Conservation (phyloP, 2,888 invertebrate species). For the Eupeodes luniger region DNA sequence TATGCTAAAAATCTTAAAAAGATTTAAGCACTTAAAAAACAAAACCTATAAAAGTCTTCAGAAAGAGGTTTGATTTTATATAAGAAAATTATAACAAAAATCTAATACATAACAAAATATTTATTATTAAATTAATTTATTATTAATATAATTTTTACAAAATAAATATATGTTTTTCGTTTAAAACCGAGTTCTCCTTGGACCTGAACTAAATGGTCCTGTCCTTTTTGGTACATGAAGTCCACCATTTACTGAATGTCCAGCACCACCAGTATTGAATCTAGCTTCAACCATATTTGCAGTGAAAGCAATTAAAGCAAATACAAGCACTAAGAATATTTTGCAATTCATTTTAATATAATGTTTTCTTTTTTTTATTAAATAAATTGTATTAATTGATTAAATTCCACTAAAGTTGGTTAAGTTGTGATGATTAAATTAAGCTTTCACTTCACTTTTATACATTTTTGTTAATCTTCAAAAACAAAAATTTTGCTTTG, state of each 20-base stretch:
- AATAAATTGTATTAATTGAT: background rate
- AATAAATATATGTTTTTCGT: background rate
- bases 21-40: no score
- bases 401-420: background rate
- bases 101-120: no score
- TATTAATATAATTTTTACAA: background rate
- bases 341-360: conserved; percentile 21
- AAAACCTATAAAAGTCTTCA: no score
- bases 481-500: background rate
- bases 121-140: background rate
- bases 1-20: no score
- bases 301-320: conserved; percentile 3
- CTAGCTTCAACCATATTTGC: background rate
- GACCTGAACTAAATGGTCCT: background rate
- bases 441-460: background rate
- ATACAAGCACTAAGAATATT: background rate
- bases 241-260: background rate
- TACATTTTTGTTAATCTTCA: background rate
- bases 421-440: background rate
- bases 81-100: no score
- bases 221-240: background rate
- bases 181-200: conserved; percentile 12
- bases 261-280: conserved; percentile 2
- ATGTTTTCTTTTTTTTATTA: background rate
- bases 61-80: no score